Evolutionary conservation across 37 sponge, comb jelly and placozoan species (phyloP).

Genomic region (Beroe ovata): DNA sequence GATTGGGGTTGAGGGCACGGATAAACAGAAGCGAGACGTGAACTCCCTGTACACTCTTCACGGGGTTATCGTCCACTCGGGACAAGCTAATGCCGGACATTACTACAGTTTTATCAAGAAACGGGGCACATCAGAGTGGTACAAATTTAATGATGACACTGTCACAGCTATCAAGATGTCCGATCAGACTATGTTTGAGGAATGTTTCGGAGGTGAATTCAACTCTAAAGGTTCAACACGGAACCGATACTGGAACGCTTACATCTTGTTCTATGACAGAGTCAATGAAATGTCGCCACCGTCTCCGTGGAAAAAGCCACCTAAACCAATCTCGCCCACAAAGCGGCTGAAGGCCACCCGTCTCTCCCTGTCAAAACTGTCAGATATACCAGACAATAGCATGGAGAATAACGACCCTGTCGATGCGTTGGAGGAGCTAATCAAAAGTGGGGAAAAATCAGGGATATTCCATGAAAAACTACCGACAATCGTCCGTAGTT

Average conservation of each 20-base stretch:
- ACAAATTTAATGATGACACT: constrained; percentile 85
- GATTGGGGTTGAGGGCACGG: constrained; percentile 72
- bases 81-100: constrained; percentile 95
- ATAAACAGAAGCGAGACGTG: constrained; percentile 64
- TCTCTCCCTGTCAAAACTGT: constrained; percentile 30
- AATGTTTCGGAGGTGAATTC: constrained; percentile 93
- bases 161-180: constrained; percentile 83
- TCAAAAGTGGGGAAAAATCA: constrained; percentile 82
- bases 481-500: constrained; percentile 73
- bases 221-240: constrained; percentile 76
- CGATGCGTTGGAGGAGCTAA: constrained; percentile 71
- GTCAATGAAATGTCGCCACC: constrained; percentile 67
- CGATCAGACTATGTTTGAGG: constrained; percentile 74
- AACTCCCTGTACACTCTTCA: constrained; percentile 73
- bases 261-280: constrained; percentile 90
- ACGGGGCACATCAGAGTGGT: constrained; percentile 75
- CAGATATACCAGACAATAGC: constrained; percentile 6
- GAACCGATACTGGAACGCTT: constrained; percentile 88
- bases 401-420: constrained; percentile 61
- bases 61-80: constrained; percentile 91
- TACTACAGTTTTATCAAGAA: constrained; percentile 93
- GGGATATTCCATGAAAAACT: constrained; percentile 76
- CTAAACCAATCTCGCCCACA: constrained; percentile 67
- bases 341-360: constrained; percentile 60
- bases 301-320: constrained; percentile 41